A percentile compares a stretch with the other conserved stretches of the same genome.
Conservation (phyloP, 35 echinoderm and acorn worm species). For the Lytechinus pictus region DNA sequence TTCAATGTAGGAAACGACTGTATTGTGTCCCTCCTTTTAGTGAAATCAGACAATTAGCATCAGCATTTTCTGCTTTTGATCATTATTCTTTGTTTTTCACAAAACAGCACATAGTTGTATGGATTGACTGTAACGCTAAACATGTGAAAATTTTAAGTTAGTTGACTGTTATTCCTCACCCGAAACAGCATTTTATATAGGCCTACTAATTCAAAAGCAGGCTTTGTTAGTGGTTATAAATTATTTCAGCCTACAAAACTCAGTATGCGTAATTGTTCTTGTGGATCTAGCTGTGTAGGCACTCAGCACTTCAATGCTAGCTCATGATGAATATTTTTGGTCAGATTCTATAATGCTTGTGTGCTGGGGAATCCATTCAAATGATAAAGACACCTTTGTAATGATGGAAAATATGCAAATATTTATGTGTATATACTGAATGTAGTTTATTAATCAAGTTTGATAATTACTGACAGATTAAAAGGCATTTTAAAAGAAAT, state of each 20-base stretch:
- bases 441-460: constrained; percentile 20
- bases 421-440: constrained; percentile 20
- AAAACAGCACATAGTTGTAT: too few relatives aligned
- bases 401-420: background rate
- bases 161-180: too few relatives aligned
- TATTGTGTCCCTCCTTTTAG: too few relatives aligned
- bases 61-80: too few relatives aligned
- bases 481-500: background rate
- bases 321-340: background rate
- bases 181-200: too few relatives aligned
- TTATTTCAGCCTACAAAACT: background rate
- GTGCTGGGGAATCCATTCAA: background rate
- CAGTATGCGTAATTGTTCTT: background rate
- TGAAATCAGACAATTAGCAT: too few relatives aligned
- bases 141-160: too few relatives aligned
- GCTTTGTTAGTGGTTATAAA: background rate
- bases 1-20: too few relatives aligned
- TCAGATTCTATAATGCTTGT: constrained; percentile 7
- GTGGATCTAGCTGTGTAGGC: background rate
- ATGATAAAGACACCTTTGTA: background rate
- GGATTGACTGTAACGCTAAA: too few relatives aligned
- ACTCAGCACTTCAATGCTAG: background rate
- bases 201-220: background rate
- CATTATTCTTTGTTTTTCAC: too few relatives aligned
- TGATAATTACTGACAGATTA: constrained; percentile 14